Base-by-base conservation (phyloP, 2,797 vertebrate genomes). In the Pangasius sanitwongsei region DNA sequence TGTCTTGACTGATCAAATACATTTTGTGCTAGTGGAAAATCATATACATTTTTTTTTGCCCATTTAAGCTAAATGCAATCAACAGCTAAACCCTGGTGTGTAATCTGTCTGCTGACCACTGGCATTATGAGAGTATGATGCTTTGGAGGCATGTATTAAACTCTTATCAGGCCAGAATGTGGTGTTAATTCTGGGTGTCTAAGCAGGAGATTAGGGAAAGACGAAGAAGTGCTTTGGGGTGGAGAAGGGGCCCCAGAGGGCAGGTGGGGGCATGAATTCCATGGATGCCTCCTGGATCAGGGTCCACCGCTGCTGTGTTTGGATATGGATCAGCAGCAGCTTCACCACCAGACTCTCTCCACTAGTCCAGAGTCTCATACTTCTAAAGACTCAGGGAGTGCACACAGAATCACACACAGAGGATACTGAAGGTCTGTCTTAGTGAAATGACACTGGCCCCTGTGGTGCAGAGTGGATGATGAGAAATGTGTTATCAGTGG, bases 151-250 rank as follows among this genome's bases (percentile, higher is more conserved):
- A 82, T 80, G 90, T 61, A 88, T 91, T 90, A 89, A 90, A 91
- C 85, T 91, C 86, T 92, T 91, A 92, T 92, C 91, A 91, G 70
- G 5, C 11, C 82, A 88, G 88, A 90, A 92, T 92, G 91, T 82
- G 87, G 88, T 31, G 88, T 90, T 92, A 91, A 90, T 92, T 92
- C 90, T 83, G 82, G 72, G 75, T 67, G 70, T 90, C 91, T 92
- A 88, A 87, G 83, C 65, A 61, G 82, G 75, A 92, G 91, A 92
- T 92, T 92, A 91, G 85, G 78, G 48, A 80, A 87, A 89, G 89
- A 90, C 70, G 87, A 88, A 92, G 82, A 70, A 34, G 81, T 65
- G 83, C 88, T 89, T 87, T 90, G 86, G 86, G 87, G 87, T 89
- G 88, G 72, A 90, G 86, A 75, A 59, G 89, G 77, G 28, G 85